Evolutionary conservation across 2,113 vertebrate species (phyloP).

Genomic region (Rhombomys opimus): DNA sequence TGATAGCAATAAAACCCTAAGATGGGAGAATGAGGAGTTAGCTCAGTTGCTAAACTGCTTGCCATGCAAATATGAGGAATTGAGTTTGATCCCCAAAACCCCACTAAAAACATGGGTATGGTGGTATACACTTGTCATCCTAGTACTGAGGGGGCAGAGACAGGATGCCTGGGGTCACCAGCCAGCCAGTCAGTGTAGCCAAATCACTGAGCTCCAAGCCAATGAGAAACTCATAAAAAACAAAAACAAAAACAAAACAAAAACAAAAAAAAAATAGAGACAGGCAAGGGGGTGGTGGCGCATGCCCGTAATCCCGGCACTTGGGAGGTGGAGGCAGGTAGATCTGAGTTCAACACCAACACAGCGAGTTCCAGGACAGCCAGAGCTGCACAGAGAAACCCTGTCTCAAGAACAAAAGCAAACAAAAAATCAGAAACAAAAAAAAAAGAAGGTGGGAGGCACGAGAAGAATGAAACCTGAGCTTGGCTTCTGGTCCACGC

Average conservation of each 20-base stretch:
- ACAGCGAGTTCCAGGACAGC: background rate
- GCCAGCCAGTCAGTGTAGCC: background rate
- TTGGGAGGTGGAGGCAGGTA: background rate
- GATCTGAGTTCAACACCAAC: background rate
- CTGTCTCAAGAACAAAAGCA: background rate
- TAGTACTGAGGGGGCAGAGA: background rate
- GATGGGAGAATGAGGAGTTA: background rate
- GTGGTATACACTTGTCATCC: background rate
- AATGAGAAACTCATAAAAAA: background rate
- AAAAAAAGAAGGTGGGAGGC: background rate
- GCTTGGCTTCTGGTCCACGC: background rate
- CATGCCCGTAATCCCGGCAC: background rate
- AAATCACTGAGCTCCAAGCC: background rate
- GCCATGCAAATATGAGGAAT: background rate
- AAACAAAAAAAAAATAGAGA: background rate
- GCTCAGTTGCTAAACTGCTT: too few species aligned
- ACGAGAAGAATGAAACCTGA: background rate
- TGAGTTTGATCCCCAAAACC: background rate
- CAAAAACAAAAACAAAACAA: too few species aligned
- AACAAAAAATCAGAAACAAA: background rate
- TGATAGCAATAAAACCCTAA: background rate
- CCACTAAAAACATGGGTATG: background rate
- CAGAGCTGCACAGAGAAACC: background rate
- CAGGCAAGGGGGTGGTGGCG: background rate
- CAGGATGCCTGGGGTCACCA: background rate